These are phyloP conservation scores for Dendrocopos noguchii DNA, from an alignment of 2,113 vertebrate species.

Conservation along the genomic window DNA sequence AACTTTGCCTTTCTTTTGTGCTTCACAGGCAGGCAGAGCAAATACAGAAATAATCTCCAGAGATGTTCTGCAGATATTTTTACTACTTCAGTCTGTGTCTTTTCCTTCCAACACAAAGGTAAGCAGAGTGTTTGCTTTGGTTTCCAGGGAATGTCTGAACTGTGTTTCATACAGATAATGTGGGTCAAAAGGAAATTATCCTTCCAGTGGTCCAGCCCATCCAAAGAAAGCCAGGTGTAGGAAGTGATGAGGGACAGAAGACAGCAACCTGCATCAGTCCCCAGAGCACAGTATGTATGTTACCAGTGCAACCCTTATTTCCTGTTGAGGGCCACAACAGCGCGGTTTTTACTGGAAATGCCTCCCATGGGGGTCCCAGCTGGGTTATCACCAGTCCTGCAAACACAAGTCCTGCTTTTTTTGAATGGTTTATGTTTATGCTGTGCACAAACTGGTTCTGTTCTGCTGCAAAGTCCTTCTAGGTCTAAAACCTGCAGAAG, in stretches of 20 bases:
- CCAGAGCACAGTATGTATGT: background rate
- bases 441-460: background rate
- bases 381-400: background rate
- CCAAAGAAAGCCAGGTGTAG: background rate
- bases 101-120: conserved; percentile 68
- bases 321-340: background rate
- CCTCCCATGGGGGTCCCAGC: background rate
- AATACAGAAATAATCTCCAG: background rate
- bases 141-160: background rate
- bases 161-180: background rate
- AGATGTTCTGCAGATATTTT: conserved; percentile 63
- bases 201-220: background rate
- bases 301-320: background rate
- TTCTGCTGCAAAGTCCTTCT: background rate
- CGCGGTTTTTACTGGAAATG: background rate
- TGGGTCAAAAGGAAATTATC: background rate
- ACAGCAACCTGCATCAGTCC: background rate
- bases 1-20: background rate
- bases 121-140: background rate
- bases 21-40: conserved; percentile 41
- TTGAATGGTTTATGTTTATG: background rate
- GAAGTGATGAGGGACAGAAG: background rate
- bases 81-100: conserved; percentile 54
- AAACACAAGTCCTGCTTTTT: background rate
- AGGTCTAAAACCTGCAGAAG: background rate